A percentile compares a stretch with the other conserved stretches of the same genome.
phyloP scores from a whole-genome alignment of 2,888 invertebrate genomes.

The Conus canariensis region DNA sequence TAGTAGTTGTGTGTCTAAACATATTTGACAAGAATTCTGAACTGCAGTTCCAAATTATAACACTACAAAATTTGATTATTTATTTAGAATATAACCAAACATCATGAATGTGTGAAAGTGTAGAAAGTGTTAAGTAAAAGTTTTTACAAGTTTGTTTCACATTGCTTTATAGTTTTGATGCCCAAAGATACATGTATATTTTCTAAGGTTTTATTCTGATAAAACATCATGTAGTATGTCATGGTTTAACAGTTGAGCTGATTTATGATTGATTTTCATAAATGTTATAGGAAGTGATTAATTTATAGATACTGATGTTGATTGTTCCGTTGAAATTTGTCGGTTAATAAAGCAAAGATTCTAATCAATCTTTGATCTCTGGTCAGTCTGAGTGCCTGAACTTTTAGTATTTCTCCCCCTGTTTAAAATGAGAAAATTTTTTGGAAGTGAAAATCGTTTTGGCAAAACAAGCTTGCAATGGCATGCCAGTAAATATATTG shows the following conservation, averaged over 20 bases:
- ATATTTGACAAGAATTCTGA: too few relatives aligned
- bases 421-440: too few relatives aligned
- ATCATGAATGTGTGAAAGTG: neutral
- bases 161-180: neutral
- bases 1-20: too few relatives aligned
- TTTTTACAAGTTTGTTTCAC: neutral
- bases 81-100: neutral
- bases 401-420: too few relatives aligned
- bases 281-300: neutral
- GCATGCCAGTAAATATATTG: too few relatives aligned
- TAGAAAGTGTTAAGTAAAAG: neutral
- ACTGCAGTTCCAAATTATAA: too few relatives aligned
- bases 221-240: neutral
- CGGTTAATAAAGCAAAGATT: conserved; percentile 32
- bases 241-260: neutral
- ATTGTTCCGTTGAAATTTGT: conserved; percentile 1
- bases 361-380: conserved; percentile 6
- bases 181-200: neutral
- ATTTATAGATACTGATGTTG: neutral
- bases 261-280: neutral
- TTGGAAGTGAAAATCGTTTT: too few relatives aligned
- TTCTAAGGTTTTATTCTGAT: neutral
- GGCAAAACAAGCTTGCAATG: too few relatives aligned
- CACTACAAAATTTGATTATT: too few relatives aligned
- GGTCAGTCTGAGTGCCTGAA: neutral